Evolutionary conservation across 2,113 vertebrate genomes (phyloP).

Genomic region (Mugil cephalus): DNA sequence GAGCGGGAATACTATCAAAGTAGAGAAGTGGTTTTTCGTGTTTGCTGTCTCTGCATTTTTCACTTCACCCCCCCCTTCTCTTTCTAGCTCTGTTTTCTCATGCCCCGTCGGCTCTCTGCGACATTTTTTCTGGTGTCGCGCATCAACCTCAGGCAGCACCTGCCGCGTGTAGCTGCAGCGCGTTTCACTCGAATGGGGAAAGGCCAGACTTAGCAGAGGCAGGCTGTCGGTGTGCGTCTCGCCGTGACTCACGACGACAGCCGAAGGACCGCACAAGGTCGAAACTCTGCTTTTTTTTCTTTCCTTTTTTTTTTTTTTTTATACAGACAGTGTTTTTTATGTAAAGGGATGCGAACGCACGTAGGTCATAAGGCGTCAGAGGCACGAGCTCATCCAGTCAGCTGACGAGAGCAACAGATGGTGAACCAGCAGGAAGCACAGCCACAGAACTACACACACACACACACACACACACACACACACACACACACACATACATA

Average conservation of each 20-base stretch:
- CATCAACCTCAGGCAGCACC: conserved; percentile 42
- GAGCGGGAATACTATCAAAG: conserved; percentile 48
- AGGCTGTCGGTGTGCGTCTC: background rate
- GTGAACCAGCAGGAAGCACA: conserved; percentile 68
- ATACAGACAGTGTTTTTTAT: conserved; percentile 55
- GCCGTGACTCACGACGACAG: conserved; percentile 35
- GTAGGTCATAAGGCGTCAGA: conserved; percentile 56
- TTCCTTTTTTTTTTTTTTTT: conserved; percentile 3
- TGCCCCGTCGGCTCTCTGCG: background rate
- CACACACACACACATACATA: conserved; percentile 29
- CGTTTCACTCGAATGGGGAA: conserved; percentile 32
- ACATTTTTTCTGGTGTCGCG: conserved; percentile 43
- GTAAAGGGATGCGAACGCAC: conserved; percentile 34
- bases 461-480: conserved; percentile 33
- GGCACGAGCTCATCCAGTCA: conserved; percentile 67
- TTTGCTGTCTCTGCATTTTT: conserved; percentile 55
- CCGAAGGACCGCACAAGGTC: background rate
- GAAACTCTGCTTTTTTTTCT: background rate
- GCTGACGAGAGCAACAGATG: conserved; percentile 76
- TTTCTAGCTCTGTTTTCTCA: conserved; percentile 3
- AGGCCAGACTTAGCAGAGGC: conserved; percentile 28
- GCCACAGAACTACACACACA: conserved; percentile 19
- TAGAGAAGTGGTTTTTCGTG: conserved; percentile 62
- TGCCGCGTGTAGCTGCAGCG: background rate
- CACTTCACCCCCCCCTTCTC: conserved; percentile 6